Conservation (phyloP, 2,888 invertebrate genomes). For the Acutogordius australiensis region DNA sequence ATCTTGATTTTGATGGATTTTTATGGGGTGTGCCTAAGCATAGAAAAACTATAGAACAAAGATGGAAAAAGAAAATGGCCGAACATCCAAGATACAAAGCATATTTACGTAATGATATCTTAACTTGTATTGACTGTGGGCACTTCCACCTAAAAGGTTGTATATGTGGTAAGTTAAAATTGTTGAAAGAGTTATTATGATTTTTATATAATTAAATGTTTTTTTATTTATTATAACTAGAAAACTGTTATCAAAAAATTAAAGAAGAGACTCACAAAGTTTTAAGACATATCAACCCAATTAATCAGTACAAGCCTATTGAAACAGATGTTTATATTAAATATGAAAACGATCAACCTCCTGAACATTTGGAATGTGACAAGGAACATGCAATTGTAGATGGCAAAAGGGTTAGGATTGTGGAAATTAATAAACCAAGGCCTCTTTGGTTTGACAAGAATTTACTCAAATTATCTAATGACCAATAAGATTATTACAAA, state of each 20-base stretch:
- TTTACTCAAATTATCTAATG: no score
- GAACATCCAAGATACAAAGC: not conserved
- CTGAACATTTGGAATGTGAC: not conserved
- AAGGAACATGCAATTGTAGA: not conserved
- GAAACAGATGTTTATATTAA: not conserved
- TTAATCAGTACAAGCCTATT: conserved; percentile 1
- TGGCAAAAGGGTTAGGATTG: not conserved
- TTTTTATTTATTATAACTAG: not conserved
- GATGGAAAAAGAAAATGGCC: not conserved
- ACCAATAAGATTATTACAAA: no score
- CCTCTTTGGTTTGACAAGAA: not conserved
- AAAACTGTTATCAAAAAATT: conserved; percentile 11
- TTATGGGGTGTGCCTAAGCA: conserved; percentile 7
- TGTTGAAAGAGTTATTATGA: not conserved
- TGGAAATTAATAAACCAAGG: conserved; percentile 6
- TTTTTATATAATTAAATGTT: not conserved
- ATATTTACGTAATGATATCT: not conserved
- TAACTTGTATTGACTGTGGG: conserved; percentile 7
- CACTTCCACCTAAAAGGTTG: conserved; percentile 10
- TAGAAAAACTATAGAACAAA: not conserved
- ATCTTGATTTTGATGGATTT: conserved; percentile 11
- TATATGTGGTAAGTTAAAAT: conserved; percentile 11
- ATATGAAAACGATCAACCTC: not conserved
- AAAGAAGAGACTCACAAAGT: not conserved
- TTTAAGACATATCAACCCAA: not conserved